phyloP scores from a whole-genome alignment of 2,888 invertebrate species.

The Maniola hyperantus region DNA sequence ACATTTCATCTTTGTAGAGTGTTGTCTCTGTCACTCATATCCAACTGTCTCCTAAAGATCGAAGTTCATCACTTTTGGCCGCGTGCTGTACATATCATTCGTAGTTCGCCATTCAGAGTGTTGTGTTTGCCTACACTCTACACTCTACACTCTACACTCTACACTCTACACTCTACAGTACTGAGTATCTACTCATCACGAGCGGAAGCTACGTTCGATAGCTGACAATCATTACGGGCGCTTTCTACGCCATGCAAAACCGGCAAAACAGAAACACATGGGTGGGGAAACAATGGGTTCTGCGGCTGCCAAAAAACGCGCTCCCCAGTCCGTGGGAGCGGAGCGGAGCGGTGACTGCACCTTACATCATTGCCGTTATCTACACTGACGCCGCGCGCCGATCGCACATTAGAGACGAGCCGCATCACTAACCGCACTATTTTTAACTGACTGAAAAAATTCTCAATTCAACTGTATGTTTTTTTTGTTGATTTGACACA shows the following conservation, averaged over 20 bases:
- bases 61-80: too few relatives aligned
- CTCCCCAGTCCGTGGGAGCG: slow-evolving; percentile 6
- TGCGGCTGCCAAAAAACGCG: slow-evolving; percentile 13
- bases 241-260: slow-evolving; percentile 41
- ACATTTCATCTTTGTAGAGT: too few relatives aligned
- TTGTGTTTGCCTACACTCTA: background rate
- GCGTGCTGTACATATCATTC: too few relatives aligned
- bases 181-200: background rate
- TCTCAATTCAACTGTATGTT: too few relatives aligned
- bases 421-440: background rate
- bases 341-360: background rate
- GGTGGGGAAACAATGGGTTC: background rate
- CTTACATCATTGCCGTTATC: slow-evolving; percentile 1
- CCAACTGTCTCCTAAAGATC: too few relatives aligned
- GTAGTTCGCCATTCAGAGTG: background rate
- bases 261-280: slow-evolving; percentile 7
- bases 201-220: slow-evolving; percentile 8
- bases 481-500: too few relatives aligned
- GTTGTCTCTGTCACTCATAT: too few relatives aligned
- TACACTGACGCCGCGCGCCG: background rate
- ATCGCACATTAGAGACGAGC: background rate
- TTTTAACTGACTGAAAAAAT: too few relatives aligned
- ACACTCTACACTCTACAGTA: too few relatives aligned
- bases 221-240: slow-evolving; percentile 30
- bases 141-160: too few relatives aligned